Evolutionary conservation across 2,113 vertebrate genomes (phyloP).

Genomic region (Catagonus wagneri): DNA sequence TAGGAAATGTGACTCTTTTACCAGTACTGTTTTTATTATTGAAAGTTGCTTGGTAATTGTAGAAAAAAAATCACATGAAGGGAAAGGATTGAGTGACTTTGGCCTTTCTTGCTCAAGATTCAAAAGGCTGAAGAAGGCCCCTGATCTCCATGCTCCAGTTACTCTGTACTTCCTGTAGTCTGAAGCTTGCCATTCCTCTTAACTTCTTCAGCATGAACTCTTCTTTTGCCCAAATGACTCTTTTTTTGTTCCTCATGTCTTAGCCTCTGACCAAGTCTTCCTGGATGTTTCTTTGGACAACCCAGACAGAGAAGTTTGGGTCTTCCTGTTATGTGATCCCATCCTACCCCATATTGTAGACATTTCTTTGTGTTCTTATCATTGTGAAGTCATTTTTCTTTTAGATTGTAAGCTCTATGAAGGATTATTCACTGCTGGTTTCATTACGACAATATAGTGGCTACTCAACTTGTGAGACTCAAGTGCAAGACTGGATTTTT

Average conservation of each 20-base stretch:
- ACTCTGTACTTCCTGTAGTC: rapidly evolving
- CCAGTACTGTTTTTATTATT: neutral
- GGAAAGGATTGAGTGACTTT: neutral
- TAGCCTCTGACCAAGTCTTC: neutral
- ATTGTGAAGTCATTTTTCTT: neutral
- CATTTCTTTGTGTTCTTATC: neutral
- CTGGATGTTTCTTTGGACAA: neutral
- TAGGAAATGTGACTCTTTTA: neutral
- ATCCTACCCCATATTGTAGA: neutral
- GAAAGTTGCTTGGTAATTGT: neutral
- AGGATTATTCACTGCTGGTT: neutral
- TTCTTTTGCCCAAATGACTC: neutral
- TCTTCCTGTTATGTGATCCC: neutral
- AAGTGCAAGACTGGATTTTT: neutral
- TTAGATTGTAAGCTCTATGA: neutral
- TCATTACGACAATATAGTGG: neutral
- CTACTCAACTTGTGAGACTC: neutral
- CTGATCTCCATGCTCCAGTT: rapidly evolving
- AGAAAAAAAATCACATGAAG: neutral
- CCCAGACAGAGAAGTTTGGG: neutral
- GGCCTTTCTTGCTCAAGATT: neutral
- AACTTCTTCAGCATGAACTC: neutral
- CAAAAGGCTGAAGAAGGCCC: neutral
- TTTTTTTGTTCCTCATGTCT: neutral
- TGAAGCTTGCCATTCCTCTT: neutral